These are phyloP conservation scores for Spatula versicolor DNA, from an alignment of 2,797 vertebrate species.

Conservation along the genomic window DNA sequence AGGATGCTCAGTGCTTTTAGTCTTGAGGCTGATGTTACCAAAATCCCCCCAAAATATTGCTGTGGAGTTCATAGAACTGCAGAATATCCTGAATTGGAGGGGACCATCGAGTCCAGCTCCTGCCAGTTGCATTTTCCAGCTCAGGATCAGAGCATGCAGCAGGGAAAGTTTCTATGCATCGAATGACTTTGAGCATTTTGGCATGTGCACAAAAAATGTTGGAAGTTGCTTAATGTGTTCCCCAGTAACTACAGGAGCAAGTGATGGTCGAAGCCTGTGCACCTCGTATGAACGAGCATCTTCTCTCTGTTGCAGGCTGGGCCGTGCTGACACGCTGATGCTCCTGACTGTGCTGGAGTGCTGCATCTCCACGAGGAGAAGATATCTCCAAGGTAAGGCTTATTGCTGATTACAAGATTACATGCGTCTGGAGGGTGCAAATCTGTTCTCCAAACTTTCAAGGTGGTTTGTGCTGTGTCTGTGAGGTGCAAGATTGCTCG, in stretches of 20 bases:
- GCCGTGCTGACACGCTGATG: not conserved
- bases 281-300: not conserved
- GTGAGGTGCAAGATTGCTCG: rapidly evolving
- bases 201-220: not conserved
- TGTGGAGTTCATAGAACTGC: not conserved
- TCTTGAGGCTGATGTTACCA: too few relatives aligned
- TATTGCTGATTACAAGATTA: not conserved
- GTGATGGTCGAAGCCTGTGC: constrained; percentile 3
- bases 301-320: not conserved
- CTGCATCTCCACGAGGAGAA: not conserved
- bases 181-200: not conserved
- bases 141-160: not conserved
- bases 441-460: rapidly evolving
- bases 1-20: not conserved
- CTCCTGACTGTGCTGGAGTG: not conserved
- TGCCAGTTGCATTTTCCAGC: not conserved
- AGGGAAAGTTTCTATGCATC: not conserved
- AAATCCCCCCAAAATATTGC: too few relatives aligned
- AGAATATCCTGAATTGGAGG: not conserved
- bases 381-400: not conserved
- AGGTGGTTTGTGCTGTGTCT: not conserved
- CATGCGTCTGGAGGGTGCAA: not conserved
- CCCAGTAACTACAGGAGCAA: constrained; percentile 33
- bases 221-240: not conserved
- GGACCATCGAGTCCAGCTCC: not conserved